Evolutionary conservation across 2,797 vertebrate genomes (phyloP), one percentile per base, ranked within the genome.

Genomic region (Malurus leucopterus): DNA sequence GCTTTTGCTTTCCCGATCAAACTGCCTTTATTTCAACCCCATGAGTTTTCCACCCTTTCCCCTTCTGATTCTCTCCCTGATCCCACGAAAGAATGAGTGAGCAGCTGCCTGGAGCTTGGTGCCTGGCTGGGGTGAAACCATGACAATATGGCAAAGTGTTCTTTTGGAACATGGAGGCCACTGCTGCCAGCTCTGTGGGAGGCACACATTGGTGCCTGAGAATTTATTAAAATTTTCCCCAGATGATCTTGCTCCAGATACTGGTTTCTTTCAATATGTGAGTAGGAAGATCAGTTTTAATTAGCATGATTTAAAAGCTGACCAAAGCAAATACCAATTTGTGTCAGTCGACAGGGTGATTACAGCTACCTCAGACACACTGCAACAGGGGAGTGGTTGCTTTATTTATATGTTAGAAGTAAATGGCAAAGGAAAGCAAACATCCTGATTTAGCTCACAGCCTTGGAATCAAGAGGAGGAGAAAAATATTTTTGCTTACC

Each of bases 371-470:
- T 86, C 87, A 91, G 63, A 84, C 26, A 62, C 24, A 30, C 30
- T 89, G 70, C 88, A 87, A 91, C 38, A 91, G 62, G 90, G 65
- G 70, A 72, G 22, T 49, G n/a, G 53, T 73, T 91, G 46, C 29
- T 86, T 79, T 93, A 55, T 82, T 91, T 75, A 69, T 84, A 30
- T 59, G 30, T 75, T 81, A 75, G 36, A 87, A 93, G 57, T 58
- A 49, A 70, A 92, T 71, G 57, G 74, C 61, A 93, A 89, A 88
- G 79, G 65, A 91, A 90, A 84, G 70, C 36, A 84, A 93, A 76
- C 47, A 71, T 43, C 40, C 68, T 14, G 32, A 53, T 84, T 89
- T 91, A 89, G 38, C 79, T 91, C 84, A 93, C 51, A 81, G 70
- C 55, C 38, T 87, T 17, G 4, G 59, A 83, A 90, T 71, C 59